Conservation (phyloP, 2,888 invertebrate genomes). For the Orchesella flavescens region DNA sequence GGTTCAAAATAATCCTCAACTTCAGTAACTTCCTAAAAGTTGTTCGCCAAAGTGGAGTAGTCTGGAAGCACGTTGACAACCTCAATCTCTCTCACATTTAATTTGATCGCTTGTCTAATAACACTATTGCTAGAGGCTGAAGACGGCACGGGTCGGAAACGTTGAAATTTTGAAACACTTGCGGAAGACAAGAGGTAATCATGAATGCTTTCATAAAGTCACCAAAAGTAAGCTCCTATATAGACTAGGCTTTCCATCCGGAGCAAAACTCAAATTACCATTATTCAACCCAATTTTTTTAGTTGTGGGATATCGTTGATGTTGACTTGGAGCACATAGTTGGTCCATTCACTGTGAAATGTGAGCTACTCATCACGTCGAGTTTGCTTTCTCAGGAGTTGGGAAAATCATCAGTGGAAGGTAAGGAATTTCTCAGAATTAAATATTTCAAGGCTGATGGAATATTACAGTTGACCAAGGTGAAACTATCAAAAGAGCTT, state of each 20-base stretch:
- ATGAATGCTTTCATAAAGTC: conserved; percentile 22
- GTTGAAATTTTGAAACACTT: conserved; percentile 10
- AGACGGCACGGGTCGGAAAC: conserved; percentile 27
- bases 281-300: conserved; percentile 42
- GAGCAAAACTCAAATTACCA: neutral
- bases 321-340: conserved; percentile 34
- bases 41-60: neutral
- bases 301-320: conserved; percentile 22
- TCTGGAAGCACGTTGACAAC: conserved; percentile 35
- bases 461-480: conserved; percentile 48
- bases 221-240: conserved; percentile 35
- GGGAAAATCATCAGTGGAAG: conserved; percentile 7
- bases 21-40: neutral
- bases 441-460: conserved; percentile 44
- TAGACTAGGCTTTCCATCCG: conserved; percentile 1
- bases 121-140: conserved; percentile 12
- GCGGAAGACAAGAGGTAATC: conserved; percentile 13
- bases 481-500: conserved; percentile 9
- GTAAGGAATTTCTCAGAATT: conserved; percentile 42
- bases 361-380: conserved; percentile 36
- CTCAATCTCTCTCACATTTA: conserved; percentile 22
- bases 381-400: neutral
- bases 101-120: conserved; percentile 15
- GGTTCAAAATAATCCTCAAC: conserved; percentile 19
- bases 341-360: conserved; percentile 53